Percentiles rank a stretch among this genome's conserved stretches.
These are phyloP conservation scores for Caenorhabditis inopinata DNA, from an alignment of 1,140 invertebrate species.

Conservation along the genomic window DNA sequence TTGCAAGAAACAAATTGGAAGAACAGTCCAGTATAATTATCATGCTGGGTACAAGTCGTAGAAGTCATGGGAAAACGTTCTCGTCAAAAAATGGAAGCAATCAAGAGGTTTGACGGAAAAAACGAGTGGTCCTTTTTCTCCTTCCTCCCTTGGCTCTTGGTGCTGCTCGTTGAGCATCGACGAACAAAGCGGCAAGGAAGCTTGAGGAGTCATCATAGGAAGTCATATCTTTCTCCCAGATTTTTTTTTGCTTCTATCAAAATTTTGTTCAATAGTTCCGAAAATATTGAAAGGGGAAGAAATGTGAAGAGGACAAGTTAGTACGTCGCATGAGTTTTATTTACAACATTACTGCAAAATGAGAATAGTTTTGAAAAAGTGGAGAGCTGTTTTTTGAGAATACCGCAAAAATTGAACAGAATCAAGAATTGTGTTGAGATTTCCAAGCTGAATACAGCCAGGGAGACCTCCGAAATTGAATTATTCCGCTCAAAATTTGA, in stretches of 20 bases:
- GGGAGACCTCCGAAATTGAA: too few relatives aligned
- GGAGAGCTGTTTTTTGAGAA: too few relatives aligned
- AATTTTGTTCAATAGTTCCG: background rate
- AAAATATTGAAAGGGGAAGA: background rate
- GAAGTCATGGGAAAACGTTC: background rate
- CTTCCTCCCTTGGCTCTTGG: slow-evolving; percentile 3
- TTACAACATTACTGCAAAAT: background rate
- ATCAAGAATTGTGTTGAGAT: background rate
- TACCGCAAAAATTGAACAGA: too few relatives aligned
- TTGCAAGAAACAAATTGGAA: background rate
- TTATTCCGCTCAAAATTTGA: too few relatives aligned
- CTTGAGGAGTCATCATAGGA: slow-evolving; percentile 8
- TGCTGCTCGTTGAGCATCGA: background rate
- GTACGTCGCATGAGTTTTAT: slow-evolving; percentile 23
- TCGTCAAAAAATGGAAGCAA: background rate
- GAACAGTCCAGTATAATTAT: too few relatives aligned
- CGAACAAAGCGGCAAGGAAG: background rate
- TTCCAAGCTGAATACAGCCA: too few relatives aligned
- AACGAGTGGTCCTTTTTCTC: background rate
- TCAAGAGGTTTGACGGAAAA: background rate
- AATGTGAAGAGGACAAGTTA: background rate
- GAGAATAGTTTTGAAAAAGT: too few relatives aligned
- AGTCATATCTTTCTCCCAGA: slow-evolving; percentile 1
- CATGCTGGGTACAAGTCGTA: too few relatives aligned
- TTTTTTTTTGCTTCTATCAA: background rate